Evolutionary conservation across 2,888 invertebrate species (phyloP), one percentile per base, ranked within the genome.

Genomic region (Teinopalpus imperialis): DNA sequence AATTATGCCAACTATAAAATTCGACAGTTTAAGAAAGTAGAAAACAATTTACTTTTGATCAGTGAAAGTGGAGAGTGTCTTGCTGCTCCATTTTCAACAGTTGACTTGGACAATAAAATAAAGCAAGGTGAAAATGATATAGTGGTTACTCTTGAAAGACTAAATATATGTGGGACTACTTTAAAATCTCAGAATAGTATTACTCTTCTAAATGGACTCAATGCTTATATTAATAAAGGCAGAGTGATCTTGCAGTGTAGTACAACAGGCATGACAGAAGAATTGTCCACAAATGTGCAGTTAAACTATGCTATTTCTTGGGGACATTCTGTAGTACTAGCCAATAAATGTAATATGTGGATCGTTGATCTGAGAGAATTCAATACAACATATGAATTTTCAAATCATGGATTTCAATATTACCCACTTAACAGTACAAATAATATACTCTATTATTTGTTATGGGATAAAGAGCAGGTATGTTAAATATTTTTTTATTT

Each of bases 51-150:
- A 26, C 51, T 68, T 49, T 60, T 88, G 18, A 53, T 74, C 7
- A 86, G 77, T 60, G 77, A 81, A 60, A 70, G 77, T 63, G 79
- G 80, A 9, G 85, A 86, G 54, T 62, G 59, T 4, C 69, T 81
- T 24, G 29, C 49, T 8, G 49, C 55, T 14, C 66, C 76, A 10
- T 61, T 61, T 29, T 57, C 51, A 12, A 44, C 53, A 10, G 53
- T 68, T 35, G 69, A 76, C 20, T 43, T 87, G 16, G 41, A 52
- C 24, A 43, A 57, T 29, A 64, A 67, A 51, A 57, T 81, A 23
- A 44, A 46, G 13, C 60, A 65, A 32, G 65, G 63, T 26, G 31
- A 53, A 31, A 42, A 49, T 34, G 67, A 75, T 47, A 21, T 76
- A 9, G 49, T 43, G 26, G 55, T 74, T 3, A 49, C 57, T 12